Evolutionary conservation across 2,888 invertebrate genomes (phyloP).

Genomic region (Bhutanitis thaidina): DNA sequence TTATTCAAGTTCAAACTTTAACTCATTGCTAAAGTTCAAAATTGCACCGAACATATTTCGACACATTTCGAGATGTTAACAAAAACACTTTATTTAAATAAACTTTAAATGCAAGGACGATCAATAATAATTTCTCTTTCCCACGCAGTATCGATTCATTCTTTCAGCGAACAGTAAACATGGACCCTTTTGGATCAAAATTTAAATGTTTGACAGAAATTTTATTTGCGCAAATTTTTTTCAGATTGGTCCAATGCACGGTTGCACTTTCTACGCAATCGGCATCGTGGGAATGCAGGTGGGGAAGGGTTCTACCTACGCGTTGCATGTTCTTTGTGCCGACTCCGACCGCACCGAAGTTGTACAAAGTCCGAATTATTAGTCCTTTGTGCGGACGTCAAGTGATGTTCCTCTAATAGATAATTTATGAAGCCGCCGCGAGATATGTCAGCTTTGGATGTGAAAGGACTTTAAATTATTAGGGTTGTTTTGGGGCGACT

Average conservation of each 20-base stretch:
- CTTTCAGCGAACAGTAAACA: conserved; percentile 50
- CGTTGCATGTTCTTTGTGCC: conserved; percentile 48
- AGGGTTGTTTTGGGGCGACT: conserved; percentile 58
- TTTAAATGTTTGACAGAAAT: conserved; percentile 69
- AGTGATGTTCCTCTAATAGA: conserved; percentile 73
- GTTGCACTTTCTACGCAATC: conserved; percentile 61
- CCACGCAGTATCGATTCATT: conserved; percentile 47
- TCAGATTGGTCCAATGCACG: conserved; percentile 36
- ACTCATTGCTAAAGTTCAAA: too few species aligned
- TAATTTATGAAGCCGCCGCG: conserved; percentile 71
- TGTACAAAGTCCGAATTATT: conserved; percentile 70
- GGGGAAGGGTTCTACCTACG: conserved; percentile 68
- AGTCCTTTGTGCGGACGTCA: conserved; percentile 69
- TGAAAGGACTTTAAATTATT: conserved; percentile 62
- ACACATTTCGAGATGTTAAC: not conserved
- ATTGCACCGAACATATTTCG: too few species aligned
- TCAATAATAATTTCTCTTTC: conserved; percentile 31
- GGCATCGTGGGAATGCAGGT: conserved; percentile 76
- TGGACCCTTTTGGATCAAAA: conserved; percentile 57
- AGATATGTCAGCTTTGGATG: conserved; percentile 47
- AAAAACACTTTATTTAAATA: not conserved
- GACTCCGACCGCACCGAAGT: conserved; percentile 48
- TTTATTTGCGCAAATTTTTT: conserved; percentile 72
- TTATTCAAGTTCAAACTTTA: too few species aligned
- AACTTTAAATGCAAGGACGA: conserved; percentile 1